These are phyloP conservation scores for Sebastes minor DNA, from an alignment of 2,797 vertebrate species.

Conservation along the genomic window DNA sequence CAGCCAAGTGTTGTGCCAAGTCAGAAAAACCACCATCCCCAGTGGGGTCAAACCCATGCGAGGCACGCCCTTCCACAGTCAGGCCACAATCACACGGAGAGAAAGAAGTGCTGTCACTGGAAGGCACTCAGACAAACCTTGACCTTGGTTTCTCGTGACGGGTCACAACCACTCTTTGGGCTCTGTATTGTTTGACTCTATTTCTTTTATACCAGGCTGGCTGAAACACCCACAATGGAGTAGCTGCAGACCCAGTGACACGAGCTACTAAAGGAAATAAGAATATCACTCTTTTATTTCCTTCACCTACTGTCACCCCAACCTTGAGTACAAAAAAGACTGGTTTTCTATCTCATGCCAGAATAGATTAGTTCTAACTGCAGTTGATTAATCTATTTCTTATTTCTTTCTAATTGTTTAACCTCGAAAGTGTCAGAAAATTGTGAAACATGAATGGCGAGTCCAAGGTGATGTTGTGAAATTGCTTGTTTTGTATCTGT, in stretches of 20 bases:
- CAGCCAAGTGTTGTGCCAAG: constrained; percentile 75
- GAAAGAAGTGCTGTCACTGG: constrained; percentile 52
- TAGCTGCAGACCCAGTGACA: not conserved
- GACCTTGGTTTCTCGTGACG: constrained; percentile 42
- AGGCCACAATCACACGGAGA: constrained; percentile 62
- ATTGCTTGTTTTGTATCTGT: too few relatives aligned
- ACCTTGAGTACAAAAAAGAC: not conserved
- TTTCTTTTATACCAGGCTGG: not conserved
- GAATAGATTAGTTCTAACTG: not conserved
- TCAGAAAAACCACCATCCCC: constrained; percentile 69
- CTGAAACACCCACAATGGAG: not conserved
- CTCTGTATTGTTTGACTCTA: constrained; percentile 16
- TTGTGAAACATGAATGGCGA: not conserved
- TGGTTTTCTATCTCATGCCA: not conserved
- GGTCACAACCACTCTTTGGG: constrained; percentile 24
- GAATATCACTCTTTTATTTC: not conserved
- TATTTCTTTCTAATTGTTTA: not conserved
- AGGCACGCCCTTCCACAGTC: constrained; percentile 73
- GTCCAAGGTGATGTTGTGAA: too few relatives aligned
- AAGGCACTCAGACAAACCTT: constrained; percentile 37
- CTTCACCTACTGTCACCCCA: not conserved
- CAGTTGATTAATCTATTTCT: not conserved
- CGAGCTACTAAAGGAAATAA: not conserved
- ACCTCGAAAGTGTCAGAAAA: not conserved
- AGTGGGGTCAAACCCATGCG: constrained; percentile 62